These are phyloP conservation scores for Mechanitis mazaeus DNA, from an alignment of 2,888 invertebrate species.

Conservation along the genomic window DNA sequence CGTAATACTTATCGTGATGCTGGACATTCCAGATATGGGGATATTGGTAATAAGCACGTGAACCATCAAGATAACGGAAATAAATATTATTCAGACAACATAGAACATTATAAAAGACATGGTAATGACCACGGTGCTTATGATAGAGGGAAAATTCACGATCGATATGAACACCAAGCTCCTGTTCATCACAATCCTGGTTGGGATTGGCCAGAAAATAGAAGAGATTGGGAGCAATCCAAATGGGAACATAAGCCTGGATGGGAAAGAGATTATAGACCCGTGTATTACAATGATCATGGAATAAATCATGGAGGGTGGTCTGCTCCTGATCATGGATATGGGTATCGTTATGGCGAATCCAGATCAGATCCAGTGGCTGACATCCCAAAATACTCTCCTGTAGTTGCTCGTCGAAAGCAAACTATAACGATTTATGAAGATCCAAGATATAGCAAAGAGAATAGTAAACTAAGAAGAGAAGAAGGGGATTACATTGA, in stretches of 20 bases:
- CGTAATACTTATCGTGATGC: constrained; percentile 60
- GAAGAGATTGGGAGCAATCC: constrained; percentile 39
- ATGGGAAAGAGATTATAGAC: constrained; percentile 57
- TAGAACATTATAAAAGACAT: constrained; percentile 60
- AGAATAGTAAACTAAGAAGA: constrained; percentile 55
- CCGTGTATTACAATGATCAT: constrained; percentile 62
- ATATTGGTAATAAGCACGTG: constrained; percentile 58
- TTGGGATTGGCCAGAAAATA: constrained; percentile 53
- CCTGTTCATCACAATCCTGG: constrained; percentile 50
- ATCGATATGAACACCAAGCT: constrained; percentile 49
- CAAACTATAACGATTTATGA: constrained; percentile 74
- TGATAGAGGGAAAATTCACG: constrained; percentile 55
- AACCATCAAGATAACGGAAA: constrained; percentile 63
- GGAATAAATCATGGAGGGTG: constrained; percentile 64
- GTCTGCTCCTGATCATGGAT: constrained; percentile 58
- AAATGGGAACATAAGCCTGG: constrained; percentile 28
- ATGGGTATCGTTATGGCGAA: constrained; percentile 63
- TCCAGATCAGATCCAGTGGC: constrained; percentile 55
- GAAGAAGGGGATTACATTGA: constrained; percentile 65
- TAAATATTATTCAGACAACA: constrained; percentile 67
- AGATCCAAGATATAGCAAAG: constrained; percentile 65
- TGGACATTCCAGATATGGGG: constrained; percentile 59
- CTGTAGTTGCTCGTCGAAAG: constrained; percentile 63
- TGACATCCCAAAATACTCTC: constrained; percentile 53
- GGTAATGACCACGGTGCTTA: constrained; percentile 58